phyloP scores from a whole-genome alignment of 1,140 invertebrate genomes.

The Whitmania pigra region DNA sequence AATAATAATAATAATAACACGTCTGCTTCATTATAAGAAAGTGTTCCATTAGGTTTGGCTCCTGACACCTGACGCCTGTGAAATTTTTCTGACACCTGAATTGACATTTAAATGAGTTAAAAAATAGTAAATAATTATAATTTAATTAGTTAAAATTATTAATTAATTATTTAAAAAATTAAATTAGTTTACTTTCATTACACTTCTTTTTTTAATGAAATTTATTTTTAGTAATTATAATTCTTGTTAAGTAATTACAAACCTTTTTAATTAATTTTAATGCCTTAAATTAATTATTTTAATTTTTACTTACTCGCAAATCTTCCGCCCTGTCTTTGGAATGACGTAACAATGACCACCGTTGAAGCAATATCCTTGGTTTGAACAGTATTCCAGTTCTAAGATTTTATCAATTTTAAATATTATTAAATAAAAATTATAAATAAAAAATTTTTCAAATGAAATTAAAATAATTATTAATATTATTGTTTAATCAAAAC shows the following conservation, averaged over 20 bases:
- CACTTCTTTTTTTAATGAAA: too few species aligned
- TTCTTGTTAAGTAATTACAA: too few species aligned
- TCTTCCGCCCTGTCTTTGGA: background rate
- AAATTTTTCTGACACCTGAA: background rate
- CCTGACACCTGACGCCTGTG: background rate
- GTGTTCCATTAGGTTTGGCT: slow-evolving; percentile 3
- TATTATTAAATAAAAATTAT: too few species aligned
- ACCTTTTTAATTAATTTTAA: too few species aligned
- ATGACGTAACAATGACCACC: background rate
- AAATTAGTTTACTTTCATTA: too few species aligned
- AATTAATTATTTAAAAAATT: too few species aligned
- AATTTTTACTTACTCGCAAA: slow-evolving; percentile 9
- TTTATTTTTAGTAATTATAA: background rate
- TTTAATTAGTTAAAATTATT: background rate
- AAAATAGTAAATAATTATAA: background rate
- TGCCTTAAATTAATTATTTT: too few species aligned
- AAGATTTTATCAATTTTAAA: too few species aligned
- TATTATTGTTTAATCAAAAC: too few species aligned
- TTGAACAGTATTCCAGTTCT: too few species aligned
- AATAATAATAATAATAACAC: background rate
- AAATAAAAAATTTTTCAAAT: too few species aligned
- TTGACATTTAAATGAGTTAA: background rate
- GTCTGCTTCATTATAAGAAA: background rate
- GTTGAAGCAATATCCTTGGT: background rate
- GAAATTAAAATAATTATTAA: too few species aligned